A percentile compares a stretch with the other conserved stretches of the same genome.
phyloP scores from a whole-genome alignment of 2,888 invertebrate species.

The Torymus texanus region DNA sequence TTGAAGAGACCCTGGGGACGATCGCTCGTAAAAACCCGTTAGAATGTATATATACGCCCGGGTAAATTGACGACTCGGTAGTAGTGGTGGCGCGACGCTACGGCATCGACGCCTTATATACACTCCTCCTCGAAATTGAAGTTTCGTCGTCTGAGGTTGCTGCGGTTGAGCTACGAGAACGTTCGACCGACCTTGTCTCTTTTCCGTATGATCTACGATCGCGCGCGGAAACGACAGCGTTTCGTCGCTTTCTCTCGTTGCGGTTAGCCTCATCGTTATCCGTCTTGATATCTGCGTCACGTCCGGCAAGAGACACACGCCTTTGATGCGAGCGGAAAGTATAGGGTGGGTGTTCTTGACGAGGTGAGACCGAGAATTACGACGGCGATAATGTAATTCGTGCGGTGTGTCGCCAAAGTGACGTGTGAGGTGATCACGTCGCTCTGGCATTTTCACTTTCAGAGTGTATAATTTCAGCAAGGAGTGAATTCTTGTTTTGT shows the following conservation, averaged over 20 bases:
- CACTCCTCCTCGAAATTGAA: constrained; percentile 17
- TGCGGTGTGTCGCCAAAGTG: constrained; percentile 22
- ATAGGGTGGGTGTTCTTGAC: constrained; percentile 24
- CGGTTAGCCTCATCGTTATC: constrained; percentile 57
- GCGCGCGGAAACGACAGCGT: constrained; percentile 21
- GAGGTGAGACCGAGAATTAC: constrained; percentile 22
- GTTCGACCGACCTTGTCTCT: constrained; percentile 25
- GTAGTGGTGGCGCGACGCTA: too few relatives aligned
- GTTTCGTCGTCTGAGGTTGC: constrained; percentile 26
- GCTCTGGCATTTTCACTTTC: too few relatives aligned
- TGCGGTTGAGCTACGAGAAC: constrained; percentile 36
- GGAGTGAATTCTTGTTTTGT: too few relatives aligned
- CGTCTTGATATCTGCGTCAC: constrained; percentile 56
- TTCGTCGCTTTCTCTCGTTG: constrained; percentile 35
- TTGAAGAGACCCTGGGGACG: constrained; percentile 65
- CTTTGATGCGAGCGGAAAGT: neutral
- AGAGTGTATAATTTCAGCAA: too few relatives aligned
- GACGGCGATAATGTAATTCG: constrained; percentile 34
- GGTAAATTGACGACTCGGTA: neutral
- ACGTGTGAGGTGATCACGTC: neutral
- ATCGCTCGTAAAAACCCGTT: constrained; percentile 33
- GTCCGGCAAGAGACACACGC: neutral
- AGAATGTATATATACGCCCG: neutral
- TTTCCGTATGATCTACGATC: constrained; percentile 49
- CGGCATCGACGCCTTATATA: neutral